Base-by-base conservation (phyloP, 2,113 vertebrate genomes). In the Mustela lutreola region DNA sequence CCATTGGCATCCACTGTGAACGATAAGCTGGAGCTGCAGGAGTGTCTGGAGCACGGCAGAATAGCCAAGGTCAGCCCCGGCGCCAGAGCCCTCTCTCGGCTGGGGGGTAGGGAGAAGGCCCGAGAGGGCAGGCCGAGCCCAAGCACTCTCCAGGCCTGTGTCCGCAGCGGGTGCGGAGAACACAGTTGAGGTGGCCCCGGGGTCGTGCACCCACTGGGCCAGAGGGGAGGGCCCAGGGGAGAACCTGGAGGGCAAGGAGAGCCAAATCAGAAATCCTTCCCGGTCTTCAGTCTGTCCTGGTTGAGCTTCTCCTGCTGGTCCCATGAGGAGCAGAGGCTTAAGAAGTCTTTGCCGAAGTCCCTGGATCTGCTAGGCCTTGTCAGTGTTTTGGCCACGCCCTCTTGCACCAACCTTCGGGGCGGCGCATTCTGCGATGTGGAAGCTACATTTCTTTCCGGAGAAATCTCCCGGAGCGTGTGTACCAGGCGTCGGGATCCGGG, bases 1-100 rank as follows among this genome's bases (percentile, higher is more conserved):
- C 99, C 99, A 0, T 98, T 99, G 96, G 98, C 99, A 0, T 99
- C 99, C 91, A 99, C 99, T 92, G 98, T 98, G 98, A 99, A 98
- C 4, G 99, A 99, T 97, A 99, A 99, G 98, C 98, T 99, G 99
- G 99, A 99, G 97, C 99, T 99, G 92, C 99, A 99, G 98, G 99
- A 99, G 98, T 99, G 99, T 98, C 98, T 99, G 98, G 99, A 99
- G 95, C 99, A 99, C 7, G 99, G 99, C 98, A 99, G 99, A 97
- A 99, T 99, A 98, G 99, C 99, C n/a, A 99, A 99, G 99, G 99
- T 99, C 97, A 99, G 98, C 31, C 67, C 18, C 5, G 4, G 87
- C 2, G 4, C 18, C 92, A 2, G 4, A 3, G 48, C 33, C 81
- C 50, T 76, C 79, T 50, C 42, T 70, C 73, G 22, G 65, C 63